Evolutionary conservation across 2,888 invertebrate genomes (phyloP).

Genomic region (Cerceris ruficornis): DNA sequence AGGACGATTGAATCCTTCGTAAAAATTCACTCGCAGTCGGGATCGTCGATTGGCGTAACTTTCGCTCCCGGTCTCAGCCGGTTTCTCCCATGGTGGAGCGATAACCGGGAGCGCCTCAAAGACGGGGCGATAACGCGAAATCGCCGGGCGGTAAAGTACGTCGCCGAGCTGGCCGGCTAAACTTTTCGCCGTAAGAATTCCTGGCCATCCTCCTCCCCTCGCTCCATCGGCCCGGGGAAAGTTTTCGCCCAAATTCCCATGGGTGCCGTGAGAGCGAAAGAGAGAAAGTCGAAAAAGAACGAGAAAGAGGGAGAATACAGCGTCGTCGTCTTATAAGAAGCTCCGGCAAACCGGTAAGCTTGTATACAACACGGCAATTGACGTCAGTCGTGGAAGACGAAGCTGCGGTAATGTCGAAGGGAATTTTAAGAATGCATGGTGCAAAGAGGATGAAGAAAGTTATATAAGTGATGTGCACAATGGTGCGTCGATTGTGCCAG

Average conservation of each 20-base stretch:
- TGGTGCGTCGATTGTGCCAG: too few relatives aligned
- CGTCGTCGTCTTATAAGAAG: background rate
- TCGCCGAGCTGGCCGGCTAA: constrained; percentile 52
- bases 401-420: too few relatives aligned
- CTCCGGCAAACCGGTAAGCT: background rate
- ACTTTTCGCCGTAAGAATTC: constrained; percentile 68
- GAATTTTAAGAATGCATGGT: too few relatives aligned
- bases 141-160: constrained; percentile 58
- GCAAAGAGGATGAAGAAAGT: too few relatives aligned
- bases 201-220: constrained; percentile 30
- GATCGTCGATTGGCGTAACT: constrained; percentile 1
- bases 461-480: too few relatives aligned
- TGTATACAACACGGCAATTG: background rate
- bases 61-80: background rate
- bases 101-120: constrained; percentile 32
- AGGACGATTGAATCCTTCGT: background rate
- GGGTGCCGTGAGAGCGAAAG: constrained; percentile 65
- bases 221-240: constrained; percentile 51
- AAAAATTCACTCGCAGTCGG: background rate
- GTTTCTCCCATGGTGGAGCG: constrained; percentile 1
- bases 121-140: constrained; percentile 60
- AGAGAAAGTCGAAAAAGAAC: constrained; percentile 11
- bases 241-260: constrained; percentile 67
- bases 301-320: background rate
- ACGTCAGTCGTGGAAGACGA: too few relatives aligned